Percentiles rank a stretch among this genome's conserved stretches.
Conservation (phyloP, 23 tunicate genomes). For the Corella eumyota region DNA sequence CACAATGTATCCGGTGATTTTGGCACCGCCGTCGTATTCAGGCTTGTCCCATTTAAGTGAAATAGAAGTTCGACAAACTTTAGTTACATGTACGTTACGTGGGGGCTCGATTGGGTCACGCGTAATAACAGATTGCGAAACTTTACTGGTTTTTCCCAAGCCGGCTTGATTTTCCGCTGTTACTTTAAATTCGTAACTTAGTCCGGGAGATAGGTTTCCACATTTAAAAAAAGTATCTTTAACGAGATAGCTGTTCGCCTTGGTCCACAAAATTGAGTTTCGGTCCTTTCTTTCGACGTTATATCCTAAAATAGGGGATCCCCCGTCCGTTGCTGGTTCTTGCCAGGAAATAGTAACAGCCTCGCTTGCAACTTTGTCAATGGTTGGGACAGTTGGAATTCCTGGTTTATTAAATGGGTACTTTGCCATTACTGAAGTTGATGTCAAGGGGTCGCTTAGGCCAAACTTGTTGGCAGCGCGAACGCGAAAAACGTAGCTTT, state of each 20-base stretch:
- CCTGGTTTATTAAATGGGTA: slow-evolving; percentile 61
- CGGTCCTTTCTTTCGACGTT: slow-evolving; percentile 70
- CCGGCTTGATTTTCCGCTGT: slow-evolving; percentile 86
- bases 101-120: slow-evolving; percentile 56
- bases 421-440: slow-evolving; percentile 42
- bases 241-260: slow-evolving; percentile 41
- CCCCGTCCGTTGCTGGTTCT: slow-evolving; percentile 40
- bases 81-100: slow-evolving; percentile 27
- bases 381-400: slow-evolving; percentile 16
- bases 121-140: slow-evolving; percentile 41
- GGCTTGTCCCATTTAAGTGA: slow-evolving; percentile 51
- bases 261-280: slow-evolving; percentile 77
- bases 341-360: slow-evolving; percentile 43
- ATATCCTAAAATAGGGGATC: slow-evolving; percentile 64
- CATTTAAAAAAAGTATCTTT: slow-evolving; percentile 41
- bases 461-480: slow-evolving; percentile 84
- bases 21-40: slow-evolving; percentile 77
- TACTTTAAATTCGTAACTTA: slow-evolving; percentile 67
- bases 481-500: slow-evolving; percentile 48
- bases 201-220: slow-evolving; percentile 37
- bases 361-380: slow-evolving; percentile 40
- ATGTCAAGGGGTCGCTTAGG: slow-evolving; percentile 51
- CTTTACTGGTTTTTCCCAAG: slow-evolving; percentile 23
- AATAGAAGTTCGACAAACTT: slow-evolving; percentile 44
- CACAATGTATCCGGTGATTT: slow-evolving; percentile 72